Percentiles rank a stretch among this genome's conserved stretches.
These are phyloP conservation scores for Chiloscyllium punctatum DNA, from an alignment of 2,797 vertebrate species.

Conservation along the genomic window DNA sequence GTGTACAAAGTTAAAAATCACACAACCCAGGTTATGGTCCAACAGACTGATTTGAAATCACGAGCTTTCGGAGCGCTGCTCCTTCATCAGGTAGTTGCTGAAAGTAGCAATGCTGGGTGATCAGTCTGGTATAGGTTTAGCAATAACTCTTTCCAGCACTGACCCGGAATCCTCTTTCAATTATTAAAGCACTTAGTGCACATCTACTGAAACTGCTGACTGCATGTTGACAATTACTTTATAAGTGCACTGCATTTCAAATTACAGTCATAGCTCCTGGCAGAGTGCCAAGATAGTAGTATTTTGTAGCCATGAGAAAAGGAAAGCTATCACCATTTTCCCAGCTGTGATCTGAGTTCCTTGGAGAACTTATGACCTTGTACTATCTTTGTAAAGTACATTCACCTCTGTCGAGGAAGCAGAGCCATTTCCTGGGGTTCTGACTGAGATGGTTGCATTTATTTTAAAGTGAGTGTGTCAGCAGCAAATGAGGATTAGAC, in stretches of 20 bases:
- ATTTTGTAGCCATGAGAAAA: background rate
- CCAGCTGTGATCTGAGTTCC: background rate
- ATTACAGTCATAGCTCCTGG: background rate
- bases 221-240: background rate
- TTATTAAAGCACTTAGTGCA: slow-evolving; percentile 30
- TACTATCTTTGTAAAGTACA: background rate
- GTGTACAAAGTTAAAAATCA: too few species aligned
- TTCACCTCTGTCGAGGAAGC: background rate
- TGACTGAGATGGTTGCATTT: background rate
- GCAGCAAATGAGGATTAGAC: background rate
- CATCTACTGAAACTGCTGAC: background rate
- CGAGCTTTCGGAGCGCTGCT: too few species aligned
- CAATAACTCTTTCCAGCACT: background rate
- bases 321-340: background rate
- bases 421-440: background rate
- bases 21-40: too few species aligned
- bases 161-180: background rate
- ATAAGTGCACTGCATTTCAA: slow-evolving; percentile 1
- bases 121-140: background rate
- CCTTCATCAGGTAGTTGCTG: too few species aligned
- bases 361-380: background rate
- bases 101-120: background rate
- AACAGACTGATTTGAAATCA: too few species aligned
- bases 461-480: background rate
- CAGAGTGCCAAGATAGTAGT: background rate